Percentiles rank a stretch among this genome's conserved stretches.
Conservation (phyloP, 2,113 vertebrate genomes). For the Ondatra zibethicus region DNA sequence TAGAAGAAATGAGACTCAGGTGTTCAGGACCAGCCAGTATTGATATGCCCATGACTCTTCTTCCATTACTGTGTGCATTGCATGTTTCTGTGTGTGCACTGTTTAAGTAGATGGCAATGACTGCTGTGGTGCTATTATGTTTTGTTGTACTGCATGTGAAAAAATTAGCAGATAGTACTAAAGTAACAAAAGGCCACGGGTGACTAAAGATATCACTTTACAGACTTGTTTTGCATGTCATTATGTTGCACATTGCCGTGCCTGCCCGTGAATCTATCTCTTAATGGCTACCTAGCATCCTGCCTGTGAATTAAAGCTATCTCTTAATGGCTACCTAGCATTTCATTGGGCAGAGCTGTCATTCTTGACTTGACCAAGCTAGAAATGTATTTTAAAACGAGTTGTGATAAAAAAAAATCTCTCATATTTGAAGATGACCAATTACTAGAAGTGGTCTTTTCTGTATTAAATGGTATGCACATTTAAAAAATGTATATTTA, state of each 20-base stretch:
- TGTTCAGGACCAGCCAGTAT: not conserved
- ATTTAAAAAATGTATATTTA: not conserved
- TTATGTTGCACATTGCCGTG: not conserved
- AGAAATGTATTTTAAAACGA: slow-evolving; percentile 22
- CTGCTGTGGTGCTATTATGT: not conserved
- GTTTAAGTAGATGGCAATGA: not conserved
- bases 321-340: not conserved
- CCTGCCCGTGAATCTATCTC: not conserved
- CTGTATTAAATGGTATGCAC: not conserved
- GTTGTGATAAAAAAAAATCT: not conserved
- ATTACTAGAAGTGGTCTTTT: not conserved
- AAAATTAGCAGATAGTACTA: slow-evolving; percentile 4
- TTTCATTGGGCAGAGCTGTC: not conserved
- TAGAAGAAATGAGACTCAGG: not conserved
- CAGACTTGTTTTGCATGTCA: not conserved
- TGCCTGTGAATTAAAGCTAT: not conserved
- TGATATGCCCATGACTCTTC: not conserved
- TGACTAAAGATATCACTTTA: not conserved
- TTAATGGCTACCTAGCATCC: not conserved
- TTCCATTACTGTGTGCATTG: not conserved
- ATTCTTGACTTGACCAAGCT: not conserved
- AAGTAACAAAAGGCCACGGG: not conserved
- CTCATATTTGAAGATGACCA: not conserved
- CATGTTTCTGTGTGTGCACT: not conserved
- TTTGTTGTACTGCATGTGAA: not conserved